Evolutionary conservation across 2,797 vertebrate species (phyloP).

Genomic region (Sebastes nivosus): DNA sequence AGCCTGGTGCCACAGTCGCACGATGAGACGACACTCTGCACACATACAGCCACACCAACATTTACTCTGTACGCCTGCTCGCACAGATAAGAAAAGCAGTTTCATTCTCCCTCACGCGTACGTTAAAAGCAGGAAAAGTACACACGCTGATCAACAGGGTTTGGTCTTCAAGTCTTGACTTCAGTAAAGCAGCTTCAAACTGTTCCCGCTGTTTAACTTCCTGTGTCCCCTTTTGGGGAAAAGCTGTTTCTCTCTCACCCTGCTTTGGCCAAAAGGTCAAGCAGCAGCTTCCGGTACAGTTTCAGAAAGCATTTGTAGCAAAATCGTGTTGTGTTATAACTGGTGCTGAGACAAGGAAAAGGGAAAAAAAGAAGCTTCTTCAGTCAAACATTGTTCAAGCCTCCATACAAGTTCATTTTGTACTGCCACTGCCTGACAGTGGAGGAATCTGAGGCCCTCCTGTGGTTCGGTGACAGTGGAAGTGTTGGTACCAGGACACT

Average conservation of each 20-base stretch:
- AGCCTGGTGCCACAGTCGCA: conserved; percentile 40
- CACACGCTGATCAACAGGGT: conserved; percentile 62
- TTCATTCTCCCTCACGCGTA: conserved; percentile 20
- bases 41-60: conserved; percentile 41
- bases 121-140: conserved; percentile 32
- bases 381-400: conserved; percentile 42
- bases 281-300: conserved; percentile 52
- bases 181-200: conserved; percentile 35
- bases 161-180: conserved; percentile 73
- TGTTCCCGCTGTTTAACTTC: conserved; percentile 19
- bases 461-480: conserved; percentile 40
- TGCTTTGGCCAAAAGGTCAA: conserved; percentile 49
- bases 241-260: conserved; percentile 24
- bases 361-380: conserved; percentile 33
- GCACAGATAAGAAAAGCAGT: conserved; percentile 31
- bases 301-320: conserved; percentile 51
- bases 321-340: conserved; percentile 42
- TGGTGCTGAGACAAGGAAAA: conserved; percentile 48
- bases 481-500: conserved; percentile 43
- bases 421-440: conserved; percentile 31
- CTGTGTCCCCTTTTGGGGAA: conserved; percentile 11
- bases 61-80: conserved; percentile 32
- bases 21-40: conserved; percentile 34
- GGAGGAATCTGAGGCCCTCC: conserved; percentile 33
- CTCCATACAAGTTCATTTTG: conserved; percentile 24